Evolutionary conservation across 2,113 vertebrate species (phyloP), one percentile per base, ranked within the genome.

Genomic region (Martes martes): DNA sequence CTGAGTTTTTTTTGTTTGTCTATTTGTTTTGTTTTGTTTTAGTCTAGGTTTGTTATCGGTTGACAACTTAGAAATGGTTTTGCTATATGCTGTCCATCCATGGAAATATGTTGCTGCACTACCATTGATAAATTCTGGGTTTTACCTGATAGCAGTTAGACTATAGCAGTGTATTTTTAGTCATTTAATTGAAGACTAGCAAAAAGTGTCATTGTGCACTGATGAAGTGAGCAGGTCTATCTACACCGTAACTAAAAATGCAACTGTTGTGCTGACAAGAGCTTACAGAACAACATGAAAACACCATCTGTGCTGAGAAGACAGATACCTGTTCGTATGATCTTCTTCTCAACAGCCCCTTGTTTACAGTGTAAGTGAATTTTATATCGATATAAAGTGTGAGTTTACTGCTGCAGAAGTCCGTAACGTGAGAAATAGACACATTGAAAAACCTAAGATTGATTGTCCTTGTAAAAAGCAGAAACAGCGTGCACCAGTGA

Each of bases 351-450:
- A 95, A 90, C 91, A 96, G 82, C 74, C 90, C 82, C 95, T 96
- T 97, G 96, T 98, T 98, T 95, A 98, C 96, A 95, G 94, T 87
- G 97, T 94, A 97, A 97, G 93, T 97, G 96, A 89, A 96, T 97
- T 98, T 97, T 98, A 97, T 96, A 93, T 97, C 24, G 2, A 97
- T 92, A 97, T 96, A 97, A 98, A 95, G 91, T 97, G 67, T 97
- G 96, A 97, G 91, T 95, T 98, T 96, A 98, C 89, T 95, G 95
- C 97, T 61, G 76, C 78, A 67, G 85, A 76, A 96, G 96, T 96
- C 89, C 5, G 0, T 98, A 97, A 95, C 19, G 0, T 84, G 79
- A 86, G 74, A 96, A 92, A 98, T 26, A 98, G 97, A 97, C 89
- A 92, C 93, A 95, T 0, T 87, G 95, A 94, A 97, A 97, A 97